Percentiles rank a stretch among this genome's conserved stretches.
phyloP scores from a whole-genome alignment of 1,140 invertebrate species.

The Musca domestica region DNA sequence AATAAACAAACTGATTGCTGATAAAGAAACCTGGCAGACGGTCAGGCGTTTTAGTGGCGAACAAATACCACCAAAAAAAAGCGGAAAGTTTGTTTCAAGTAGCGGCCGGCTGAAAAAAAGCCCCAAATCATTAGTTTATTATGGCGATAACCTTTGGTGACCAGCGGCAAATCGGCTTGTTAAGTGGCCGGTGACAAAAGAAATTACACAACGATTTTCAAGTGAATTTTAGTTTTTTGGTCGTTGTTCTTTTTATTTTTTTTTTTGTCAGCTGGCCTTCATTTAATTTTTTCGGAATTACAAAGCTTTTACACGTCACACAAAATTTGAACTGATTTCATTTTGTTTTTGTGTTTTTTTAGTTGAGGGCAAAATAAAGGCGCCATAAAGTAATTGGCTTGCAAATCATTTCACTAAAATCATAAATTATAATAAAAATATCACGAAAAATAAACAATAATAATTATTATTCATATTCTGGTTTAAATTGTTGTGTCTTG shows the following conservation, averaged over 20 bases:
- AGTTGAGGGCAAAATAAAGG: neutral
- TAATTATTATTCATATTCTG: no score
- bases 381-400: constrained; percentile 16
- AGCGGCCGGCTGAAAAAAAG: neutral
- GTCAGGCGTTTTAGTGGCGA: no score
- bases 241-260: no score
- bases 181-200: no score
- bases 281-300: neutral
- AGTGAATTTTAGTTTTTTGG: no score
- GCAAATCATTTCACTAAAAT: constrained; percentile 19
- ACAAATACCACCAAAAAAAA: neutral
- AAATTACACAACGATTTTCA: no score
- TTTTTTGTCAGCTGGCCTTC: neutral
- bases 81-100: constrained; percentile 4
- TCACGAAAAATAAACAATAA: neutral
- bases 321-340: constrained; percentile 7
- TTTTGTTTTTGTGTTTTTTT: neutral
- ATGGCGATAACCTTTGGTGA: constrained; percentile 12
- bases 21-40: no score
- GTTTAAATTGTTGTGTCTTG: no score
- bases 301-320: neutral
- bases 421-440: constrained; percentile 17
- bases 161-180: neutral
- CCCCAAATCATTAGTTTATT: constrained; percentile 13
- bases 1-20: no score